Base-by-base conservation (phyloP, 2,113 vertebrate species). In the Passer montanus region DNA sequence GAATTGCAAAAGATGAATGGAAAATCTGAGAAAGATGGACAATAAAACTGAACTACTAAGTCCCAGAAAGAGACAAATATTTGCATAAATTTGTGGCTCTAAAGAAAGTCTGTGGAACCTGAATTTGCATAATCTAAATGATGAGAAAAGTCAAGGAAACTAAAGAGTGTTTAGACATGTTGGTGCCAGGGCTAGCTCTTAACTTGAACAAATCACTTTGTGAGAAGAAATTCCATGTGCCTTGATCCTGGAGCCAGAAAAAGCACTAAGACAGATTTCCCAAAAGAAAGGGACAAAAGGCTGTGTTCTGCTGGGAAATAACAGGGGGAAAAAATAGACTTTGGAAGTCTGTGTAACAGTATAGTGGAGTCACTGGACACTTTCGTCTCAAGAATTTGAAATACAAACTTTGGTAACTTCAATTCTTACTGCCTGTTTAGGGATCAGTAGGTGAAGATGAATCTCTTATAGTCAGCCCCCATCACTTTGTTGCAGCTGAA, bases 71-170 rank as follows among this genome's bases (percentile, higher is more conserved):
- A 90, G 60, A 89, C 93, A 94, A 93, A 96, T 94, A 95, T 96
- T 95, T 93, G 94, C 93, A 94, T 96, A 90, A 80, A 88, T 78
- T 80, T 93, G 90, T 86, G 56, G 14, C 35, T 95, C 68, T 78
- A 91, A 96, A 96, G 85, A 86, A 93, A 88, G 64, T 50, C 85
- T 91, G 79, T 80, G 56, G 37, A 94, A 94, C 76, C 26, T 78
- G 79, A 94, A 96, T 97, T 95, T 97, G 91, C 95, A 95, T 96
- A 94, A 94, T 91, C 59, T 97, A 95, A 96, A 93, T 84, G 63
- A 96, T 96, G 95, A 97, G 96, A 95, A 94, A 95, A 93, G 52
- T 96, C 80, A 70, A 83, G 68, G 72, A 92, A 69, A 92, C 92
- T 94, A 96, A 93, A 88, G 92, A 92, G 33, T 84, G 58, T 92